A percentile compares a stretch with the other conserved stretches of the same genome.
Evolutionary conservation across 2,797 vertebrate genomes (phyloP).

Genomic region (Austrolebias charrua): DNA sequence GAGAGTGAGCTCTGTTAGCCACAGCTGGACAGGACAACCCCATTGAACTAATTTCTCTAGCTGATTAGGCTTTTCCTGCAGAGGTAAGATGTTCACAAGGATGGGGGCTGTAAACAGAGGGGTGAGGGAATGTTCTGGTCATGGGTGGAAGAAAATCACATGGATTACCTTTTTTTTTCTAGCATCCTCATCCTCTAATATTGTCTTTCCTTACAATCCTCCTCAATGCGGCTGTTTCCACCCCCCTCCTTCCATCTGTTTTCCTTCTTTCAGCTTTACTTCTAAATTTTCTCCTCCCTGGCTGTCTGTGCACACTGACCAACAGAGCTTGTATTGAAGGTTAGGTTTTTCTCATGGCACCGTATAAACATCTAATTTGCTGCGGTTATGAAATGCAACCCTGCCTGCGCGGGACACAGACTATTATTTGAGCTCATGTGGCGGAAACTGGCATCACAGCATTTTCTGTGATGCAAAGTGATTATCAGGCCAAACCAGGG

Average conservation of each 20-base stretch:
- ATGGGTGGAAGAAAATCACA: conserved; percentile 18
- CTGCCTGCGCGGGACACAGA: neutral
- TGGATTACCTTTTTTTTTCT: neutral
- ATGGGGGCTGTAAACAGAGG: neutral
- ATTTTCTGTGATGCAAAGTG: conserved; percentile 3
- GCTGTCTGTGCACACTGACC: conserved; percentile 2
- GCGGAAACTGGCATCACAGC: neutral
- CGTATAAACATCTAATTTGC: conserved; percentile 19
- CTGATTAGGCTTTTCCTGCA: conserved; percentile 24
- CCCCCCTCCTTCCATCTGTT: neutral
- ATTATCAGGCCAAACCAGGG: conserved; percentile 26
- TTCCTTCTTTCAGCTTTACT: neutral
- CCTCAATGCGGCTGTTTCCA: neutral
- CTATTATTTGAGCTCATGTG: conserved; percentile 22
- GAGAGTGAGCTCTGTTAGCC: conserved; percentile 44
- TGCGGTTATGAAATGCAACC: conserved; percentile 20
- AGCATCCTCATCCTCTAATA: neutral
- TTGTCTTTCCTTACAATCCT: neutral
- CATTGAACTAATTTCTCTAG: conserved; percentile 21
- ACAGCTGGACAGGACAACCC: conserved; percentile 33
- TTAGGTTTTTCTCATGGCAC: conserved; percentile 14
- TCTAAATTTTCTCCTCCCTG: neutral
- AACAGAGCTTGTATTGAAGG: conserved; percentile 2
- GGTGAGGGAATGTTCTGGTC: conserved; percentile 10
- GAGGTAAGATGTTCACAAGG: conserved; percentile 4